Evolutionary conservation across 2,888 invertebrate genomes (phyloP).

Genomic region (Trichacis sp.): DNA sequence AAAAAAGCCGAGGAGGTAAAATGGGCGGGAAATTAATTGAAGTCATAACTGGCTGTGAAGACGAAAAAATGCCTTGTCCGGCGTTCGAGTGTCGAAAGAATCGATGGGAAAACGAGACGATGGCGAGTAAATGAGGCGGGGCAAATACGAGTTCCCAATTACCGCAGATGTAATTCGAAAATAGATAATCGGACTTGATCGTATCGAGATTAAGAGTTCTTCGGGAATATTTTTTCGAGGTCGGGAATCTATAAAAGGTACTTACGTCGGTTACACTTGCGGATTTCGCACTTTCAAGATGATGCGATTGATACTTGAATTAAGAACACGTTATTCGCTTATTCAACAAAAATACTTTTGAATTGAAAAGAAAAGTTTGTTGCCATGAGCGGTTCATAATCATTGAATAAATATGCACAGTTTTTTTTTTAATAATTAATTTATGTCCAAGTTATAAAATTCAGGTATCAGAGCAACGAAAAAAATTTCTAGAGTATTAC

Average conservation of each 20-base stretch:
- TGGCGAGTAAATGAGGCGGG: conserved; percentile 21
- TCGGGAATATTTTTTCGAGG: background rate
- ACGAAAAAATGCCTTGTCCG: background rate
- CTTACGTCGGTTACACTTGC: background rate
- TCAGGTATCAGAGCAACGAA: too few relatives aligned
- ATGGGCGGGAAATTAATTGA: background rate
- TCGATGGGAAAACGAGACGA: conserved; percentile 35
- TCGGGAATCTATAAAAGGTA: background rate
- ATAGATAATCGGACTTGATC: conserved; percentile 35
- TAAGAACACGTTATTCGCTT: too few relatives aligned
- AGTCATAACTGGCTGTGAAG: conserved; percentile 5
- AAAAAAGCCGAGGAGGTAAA: too few relatives aligned
- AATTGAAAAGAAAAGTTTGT: too few relatives aligned
- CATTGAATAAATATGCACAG: too few relatives aligned
- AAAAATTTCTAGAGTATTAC: too few relatives aligned
- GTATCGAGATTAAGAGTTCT: conserved; percentile 9
- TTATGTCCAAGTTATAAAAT: too few relatives aligned
- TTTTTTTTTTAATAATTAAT: too few relatives aligned
- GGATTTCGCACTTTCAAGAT: background rate
- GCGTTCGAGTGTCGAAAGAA: conserved; percentile 5
- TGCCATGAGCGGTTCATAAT: too few relatives aligned
- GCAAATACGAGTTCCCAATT: conserved; percentile 46
- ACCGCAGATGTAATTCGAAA: conserved; percentile 50
- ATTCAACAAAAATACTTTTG: too few relatives aligned
- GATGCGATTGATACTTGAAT: too few relatives aligned